Percentiles rank a stretch among this genome's conserved stretches.
phyloP scores from a whole-genome alignment of 2,888 invertebrate species.

The Nebria salina region DNA sequence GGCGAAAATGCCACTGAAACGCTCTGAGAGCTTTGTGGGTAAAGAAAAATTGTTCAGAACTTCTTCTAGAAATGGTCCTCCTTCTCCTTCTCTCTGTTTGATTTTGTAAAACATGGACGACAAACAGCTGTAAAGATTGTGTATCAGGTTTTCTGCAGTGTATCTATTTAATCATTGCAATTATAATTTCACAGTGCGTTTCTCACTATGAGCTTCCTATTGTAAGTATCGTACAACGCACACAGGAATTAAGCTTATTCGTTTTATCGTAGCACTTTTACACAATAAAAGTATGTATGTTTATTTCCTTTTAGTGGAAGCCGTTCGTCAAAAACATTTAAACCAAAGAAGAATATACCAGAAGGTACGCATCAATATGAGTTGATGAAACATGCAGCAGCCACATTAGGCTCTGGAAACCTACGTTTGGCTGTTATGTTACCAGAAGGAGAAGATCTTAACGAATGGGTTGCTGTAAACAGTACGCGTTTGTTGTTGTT shows the following conservation, averaged over 20 bases:
- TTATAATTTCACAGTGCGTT: slow-evolving; percentile 24
- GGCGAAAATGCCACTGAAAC: no score
- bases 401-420: slow-evolving; percentile 97
- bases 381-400: slow-evolving; percentile 98
- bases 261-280: background rate
- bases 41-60: no score
- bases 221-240: slow-evolving; percentile 29
- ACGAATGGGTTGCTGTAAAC: slow-evolving; percentile 99
- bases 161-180: slow-evolving; percentile 24
- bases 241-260: background rate
- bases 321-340: slow-evolving; percentile 96
- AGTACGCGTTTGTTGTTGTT: slow-evolving; percentile 73
- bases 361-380: slow-evolving; percentile 99
- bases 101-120: slow-evolving; percentile 28
- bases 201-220: slow-evolving; percentile 45
- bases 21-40: no score
- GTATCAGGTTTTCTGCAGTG: slow-evolving; percentile 14
- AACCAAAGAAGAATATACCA: slow-evolving; percentile 98
- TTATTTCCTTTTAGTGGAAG: slow-evolving; percentile 72
- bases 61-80: no score
- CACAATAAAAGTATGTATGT: background rate
- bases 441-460: slow-evolving; percentile 98
- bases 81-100: background rate
- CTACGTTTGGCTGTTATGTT: slow-evolving; percentile 94
- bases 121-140: slow-evolving; percentile 40